Conservation (phyloP, 1,140 invertebrate species). For the Drosophila melanogaster region Release_6_plus_ISO1_MT NT_033779.5:19508001-19508500, state of each 20-base stretch:
- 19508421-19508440: constrained; percentile 73
- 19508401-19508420: constrained; percentile 47
- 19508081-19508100: constrained; percentile 32
- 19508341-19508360: constrained; percentile 29
- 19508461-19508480: constrained; percentile 68
- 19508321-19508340: constrained; percentile 11
- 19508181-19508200: constrained; percentile 53
- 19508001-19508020: constrained; percentile 18
- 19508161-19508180: constrained; percentile 76
- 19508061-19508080: constrained; percentile 56
- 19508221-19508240: constrained; percentile 40
- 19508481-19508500: constrained; percentile 22
- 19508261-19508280: constrained; percentile 76
- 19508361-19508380: constrained; percentile 53
- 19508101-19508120: constrained; percentile 21
- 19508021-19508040: constrained; percentile 59
- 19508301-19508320: constrained; percentile 26
- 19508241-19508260: constrained; percentile 31
- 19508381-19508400: constrained; percentile 76
- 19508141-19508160: constrained; percentile 83
- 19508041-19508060: constrained; percentile 81
- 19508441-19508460: constrained; percentile 66
- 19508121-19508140: constrained; percentile 75
- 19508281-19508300: constrained; percentile 65
- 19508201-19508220: not conserved